Percentiles rank a stretch among this genome's conserved stretches.
Conservation (phyloP, 1,140 invertebrate genomes). For the Atta texana region DNA sequence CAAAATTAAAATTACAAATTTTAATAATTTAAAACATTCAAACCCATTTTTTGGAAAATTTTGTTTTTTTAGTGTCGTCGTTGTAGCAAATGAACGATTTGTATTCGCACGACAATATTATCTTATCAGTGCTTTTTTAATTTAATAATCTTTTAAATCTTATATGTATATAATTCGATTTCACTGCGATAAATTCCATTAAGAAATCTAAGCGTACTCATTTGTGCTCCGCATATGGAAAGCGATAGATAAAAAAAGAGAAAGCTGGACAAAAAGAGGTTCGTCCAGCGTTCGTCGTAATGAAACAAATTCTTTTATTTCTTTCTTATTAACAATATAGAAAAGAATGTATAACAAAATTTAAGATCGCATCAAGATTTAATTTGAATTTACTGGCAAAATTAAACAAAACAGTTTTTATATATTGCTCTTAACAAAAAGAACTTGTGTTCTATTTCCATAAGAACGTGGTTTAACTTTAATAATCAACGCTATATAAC, state of each 20-base stretch:
- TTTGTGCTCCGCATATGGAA: not conserved
- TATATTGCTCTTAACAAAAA: not conserved
- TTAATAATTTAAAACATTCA: too few species aligned
- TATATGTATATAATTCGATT: not conserved
- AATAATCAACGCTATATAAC: slow-evolving; percentile 11
- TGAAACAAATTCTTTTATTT: not conserved
- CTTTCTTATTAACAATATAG: not conserved
- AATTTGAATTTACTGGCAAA: not conserved
- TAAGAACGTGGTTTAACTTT: not conserved
- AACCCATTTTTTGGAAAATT: too few species aligned
- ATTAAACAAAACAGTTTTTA: not conserved
- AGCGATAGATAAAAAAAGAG: slow-evolving; percentile 15
- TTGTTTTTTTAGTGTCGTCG: too few species aligned
- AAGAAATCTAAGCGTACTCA: not conserved
- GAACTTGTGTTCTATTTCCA: not conserved
- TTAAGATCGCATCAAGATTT: not conserved
- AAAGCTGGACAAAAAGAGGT: slow-evolving; percentile 36
- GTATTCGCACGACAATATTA: not conserved
- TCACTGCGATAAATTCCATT: slow-evolving; percentile 39
- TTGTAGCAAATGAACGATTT: not conserved
- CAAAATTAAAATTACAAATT: too few species aligned
- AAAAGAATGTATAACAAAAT: not conserved
- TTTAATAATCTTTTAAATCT: not conserved
- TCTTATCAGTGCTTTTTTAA: not conserved
- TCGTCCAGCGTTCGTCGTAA: too few species aligned